Evolutionary conservation across 30 jellyfish, hydroid and myxozoan species (phyloP), one percentile per base, ranked within the genome.

Genomic region (Clytia hemisphaerica): DNA sequence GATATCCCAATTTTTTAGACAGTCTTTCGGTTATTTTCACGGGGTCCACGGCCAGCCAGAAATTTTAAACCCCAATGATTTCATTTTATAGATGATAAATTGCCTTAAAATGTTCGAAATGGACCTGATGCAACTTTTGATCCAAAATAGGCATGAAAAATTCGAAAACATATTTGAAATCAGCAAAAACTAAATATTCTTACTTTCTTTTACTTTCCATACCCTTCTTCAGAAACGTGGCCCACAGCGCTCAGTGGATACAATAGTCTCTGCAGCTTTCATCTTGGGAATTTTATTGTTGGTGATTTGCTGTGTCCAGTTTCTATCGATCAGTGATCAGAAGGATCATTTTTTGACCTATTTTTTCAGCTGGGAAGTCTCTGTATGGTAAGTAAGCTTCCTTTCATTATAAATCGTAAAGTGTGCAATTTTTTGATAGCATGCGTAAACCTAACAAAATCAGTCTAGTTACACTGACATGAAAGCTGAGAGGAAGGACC

Each of bases 151-250:
- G 26, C 3, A 2, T 3, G 26, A 2, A 48, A 10, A 10, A 7
- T 40, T 42, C 18, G 14, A 0, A 12, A 42, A 42, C 14, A 42
- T 21, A 21, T 16, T 42, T 42, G 19, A 42, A 42, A 42, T 42
- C 19, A 12, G 14, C 14, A 42, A 42, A 42, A 42, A 42, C 54
- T 16, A 12, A 42, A 10, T 53, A 14, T 24, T 53, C 14, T 18
- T 40, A 53, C 45, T 54, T 16, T 4, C 37, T n/a, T 61, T 0
- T 62, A n/a, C n/a, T n/a, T n/a, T n/a, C n/a, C n/a, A n/a, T n/a
- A n/a, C n/a, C n/a, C n/a, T n/a, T n/a, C n/a, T n/a, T n/a, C n/a
- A 88, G 97, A 88, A 88, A 88, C 93, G 97, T 3, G 97, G 97
- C 4, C 97, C 97, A 7, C 97, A 88, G 40, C 42, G 97, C 48